These are phyloP conservation scores for Rotaria macrura DNA, from an alignment of 2,888 invertebrate species.

Conservation along the genomic window DNA sequence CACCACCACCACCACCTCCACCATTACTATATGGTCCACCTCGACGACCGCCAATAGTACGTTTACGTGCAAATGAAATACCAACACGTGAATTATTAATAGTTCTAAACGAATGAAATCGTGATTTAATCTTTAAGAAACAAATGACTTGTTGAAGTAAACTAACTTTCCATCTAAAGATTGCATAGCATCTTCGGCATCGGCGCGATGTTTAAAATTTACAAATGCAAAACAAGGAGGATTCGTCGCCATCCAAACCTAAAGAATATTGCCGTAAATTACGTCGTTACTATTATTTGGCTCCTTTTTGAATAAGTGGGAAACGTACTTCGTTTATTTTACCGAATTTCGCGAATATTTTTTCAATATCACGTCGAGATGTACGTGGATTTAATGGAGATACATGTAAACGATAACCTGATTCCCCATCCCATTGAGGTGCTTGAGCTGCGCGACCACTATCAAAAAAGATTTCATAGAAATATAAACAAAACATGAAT, in stretches of 20 bases:
- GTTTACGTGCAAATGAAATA: background rate
- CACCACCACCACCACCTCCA: background rate
- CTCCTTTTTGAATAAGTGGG: too few relatives aligned
- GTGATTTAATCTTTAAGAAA: background rate
- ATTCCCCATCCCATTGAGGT: constrained; percentile 11
- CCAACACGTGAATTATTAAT: background rate
- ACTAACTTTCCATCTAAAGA: constrained; percentile 66
- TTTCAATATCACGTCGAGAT: constrained; percentile 6
- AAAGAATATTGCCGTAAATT: constrained; percentile 43
- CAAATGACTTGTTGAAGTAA: too few relatives aligned
- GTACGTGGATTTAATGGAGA: background rate
- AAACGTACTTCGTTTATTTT: constrained; percentile 34
- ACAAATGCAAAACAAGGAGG: constrained; percentile 59
- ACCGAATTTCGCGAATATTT: background rate
- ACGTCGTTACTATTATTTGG: background rate
- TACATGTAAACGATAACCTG: constrained; percentile 10
- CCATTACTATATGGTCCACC: background rate
- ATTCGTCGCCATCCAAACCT: constrained; percentile 57
- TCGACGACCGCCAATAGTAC: background rate
- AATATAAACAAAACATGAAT: background rate
- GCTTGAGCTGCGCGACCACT: constrained; percentile 12
- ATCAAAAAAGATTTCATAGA: background rate
- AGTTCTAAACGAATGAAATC: background rate
- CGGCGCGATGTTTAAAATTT: constrained; percentile 55
- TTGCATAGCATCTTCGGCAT: constrained; percentile 65